Evolutionary conservation across 1,140 invertebrate genomes (phyloP), one percentile per base, ranked within the genome.

Genomic region (Rhagoletis pomonella): DNA sequence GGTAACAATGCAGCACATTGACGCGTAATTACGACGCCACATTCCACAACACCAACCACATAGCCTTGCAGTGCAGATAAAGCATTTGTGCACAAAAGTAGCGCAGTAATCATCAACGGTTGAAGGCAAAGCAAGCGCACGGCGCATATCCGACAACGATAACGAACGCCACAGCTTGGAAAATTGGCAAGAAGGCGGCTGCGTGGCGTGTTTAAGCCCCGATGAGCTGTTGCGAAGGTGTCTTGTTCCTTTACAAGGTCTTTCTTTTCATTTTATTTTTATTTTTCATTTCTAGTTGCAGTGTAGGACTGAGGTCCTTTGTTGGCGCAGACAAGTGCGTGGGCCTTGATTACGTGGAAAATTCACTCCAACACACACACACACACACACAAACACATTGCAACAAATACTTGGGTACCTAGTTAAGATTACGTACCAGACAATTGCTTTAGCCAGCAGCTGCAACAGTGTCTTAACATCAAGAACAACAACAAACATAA

Each of bases 271-370:
- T n/a, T 62, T 5, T 62, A n/a, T 62, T 12, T 62, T 62, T 62
- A 4, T 62, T 17, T 62, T 17, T 7, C 17, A 4, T 12, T 55
- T 55, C n/a, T 55, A 55, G 47, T 19, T 19, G 50, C n/a, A 14
- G 29, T 14, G n/a, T 7, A 50, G 17, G 14, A 62, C 14, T 62
- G 60, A 62, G 60, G 3, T 62, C 73, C 73, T 81, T 81, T 81
- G 73, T 81, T 81, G 44, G 73, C 44, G n/a, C n/a, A 81, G 73
- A 81, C 73, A 81, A 81, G 73, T 81, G 73, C 73, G 73, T 81
- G 73, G 73, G 73, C 73, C 73, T 81, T 81, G 73, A 81, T 81
- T 81, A 81, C 44, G 73, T 55, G 73, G 73, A 47, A 55, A 81
- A 81, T 55, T 81, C 17, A 14, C 29, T 29, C 29, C 0, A 55